Evolutionary conservation across 2,113 vertebrate species (phyloP), one percentile per base, ranked within the genome.

Genomic region (Athene noctua): DNA sequence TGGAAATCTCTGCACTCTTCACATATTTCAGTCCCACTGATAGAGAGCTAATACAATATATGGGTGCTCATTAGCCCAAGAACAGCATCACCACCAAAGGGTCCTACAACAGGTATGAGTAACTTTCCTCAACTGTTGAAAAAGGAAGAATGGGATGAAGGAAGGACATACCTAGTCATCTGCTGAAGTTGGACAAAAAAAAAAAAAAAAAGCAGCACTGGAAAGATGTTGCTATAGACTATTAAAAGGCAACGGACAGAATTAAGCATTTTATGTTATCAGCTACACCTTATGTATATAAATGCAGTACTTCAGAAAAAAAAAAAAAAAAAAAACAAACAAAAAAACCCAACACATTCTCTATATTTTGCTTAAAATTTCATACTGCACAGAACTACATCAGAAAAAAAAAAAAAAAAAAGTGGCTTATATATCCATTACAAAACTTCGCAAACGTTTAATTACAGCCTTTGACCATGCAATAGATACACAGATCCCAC

Each of bases 11-110:
- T 49, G 32, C 30, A 34, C 29, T 29, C 17, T 25, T 66, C 36
- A 11, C 0, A 0, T 18, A 9, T 38, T 86, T 44, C 62, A 38
- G 44, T 29, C 32, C 44, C 40, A 6, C 34, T 29, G 72, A 32
- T 3, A 80, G 17, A 34, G 5, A 9, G 20, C 20, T 26, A 25
- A 32, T 25, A 22, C 34, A 47, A 6, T 1, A 5, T 62, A 42
- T 4, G 6, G 27, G 19, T 36, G 22, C 23, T 61, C 71, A 54
- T 11, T 18, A 79, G 34, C 62, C 49, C 32, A 34, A 68, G 54
- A 26, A 51, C 0, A 47, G 62, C 52, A 86, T 10, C 42, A 15
- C 2, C 70, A 46, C 21, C 38, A 32, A 40, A 51, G 25, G 17
- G 40, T 25, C 10, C 19, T 15, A 6, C 5, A 66, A 74, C 3